These are phyloP conservation scores for Helicoverpa assulta DNA, from an alignment of 2,888 invertebrate genomes.

Conservation along the genomic window DNA sequence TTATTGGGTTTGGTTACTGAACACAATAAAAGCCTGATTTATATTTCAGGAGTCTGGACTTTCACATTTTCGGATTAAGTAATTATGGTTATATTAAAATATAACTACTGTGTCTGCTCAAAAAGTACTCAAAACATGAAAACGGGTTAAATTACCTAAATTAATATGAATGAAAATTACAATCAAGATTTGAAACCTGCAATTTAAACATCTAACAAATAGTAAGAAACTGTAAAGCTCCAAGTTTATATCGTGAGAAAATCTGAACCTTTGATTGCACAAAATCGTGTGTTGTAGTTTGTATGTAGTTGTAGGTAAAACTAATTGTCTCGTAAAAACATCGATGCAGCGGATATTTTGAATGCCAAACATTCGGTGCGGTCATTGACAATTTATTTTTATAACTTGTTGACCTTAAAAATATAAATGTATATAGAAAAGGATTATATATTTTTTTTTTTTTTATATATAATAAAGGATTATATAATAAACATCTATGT, in stretches of 20 bases:
- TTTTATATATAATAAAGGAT: conserved; percentile 4
- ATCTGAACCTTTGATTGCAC: conserved; percentile 36
- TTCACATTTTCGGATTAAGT: conserved; percentile 13
- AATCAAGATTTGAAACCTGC: background rate
- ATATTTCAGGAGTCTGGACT: conserved; percentile 14
- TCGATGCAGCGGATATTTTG: conserved; percentile 1
- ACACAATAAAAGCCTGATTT: conserved; percentile 32
- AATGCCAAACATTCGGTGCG: conserved; percentile 16
- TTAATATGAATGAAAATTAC: background rate
- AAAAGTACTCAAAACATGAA: too few species aligned
- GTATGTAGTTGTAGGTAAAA: conserved; percentile 6
- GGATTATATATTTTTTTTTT: background rate
- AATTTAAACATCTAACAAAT: background rate
- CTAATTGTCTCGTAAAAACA: conserved; percentile 20
- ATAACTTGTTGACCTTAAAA: background rate
- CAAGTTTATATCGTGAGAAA: conserved; percentile 31
- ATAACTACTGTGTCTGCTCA: too few species aligned
- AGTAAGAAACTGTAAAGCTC: background rate
- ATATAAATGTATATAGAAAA: conserved; percentile 8
- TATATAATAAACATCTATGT: background rate
- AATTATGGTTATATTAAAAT: background rate
- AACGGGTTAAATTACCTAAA: too few species aligned
- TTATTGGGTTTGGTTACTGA: conserved; percentile 6
- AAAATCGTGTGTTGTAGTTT: conserved; percentile 1
- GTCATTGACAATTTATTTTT: conserved; percentile 19